Evolutionary conservation across 2,113 vertebrate genomes (phyloP), one percentile per base, ranked within the genome.

Genomic region (Pachyramphus minor): DNA sequence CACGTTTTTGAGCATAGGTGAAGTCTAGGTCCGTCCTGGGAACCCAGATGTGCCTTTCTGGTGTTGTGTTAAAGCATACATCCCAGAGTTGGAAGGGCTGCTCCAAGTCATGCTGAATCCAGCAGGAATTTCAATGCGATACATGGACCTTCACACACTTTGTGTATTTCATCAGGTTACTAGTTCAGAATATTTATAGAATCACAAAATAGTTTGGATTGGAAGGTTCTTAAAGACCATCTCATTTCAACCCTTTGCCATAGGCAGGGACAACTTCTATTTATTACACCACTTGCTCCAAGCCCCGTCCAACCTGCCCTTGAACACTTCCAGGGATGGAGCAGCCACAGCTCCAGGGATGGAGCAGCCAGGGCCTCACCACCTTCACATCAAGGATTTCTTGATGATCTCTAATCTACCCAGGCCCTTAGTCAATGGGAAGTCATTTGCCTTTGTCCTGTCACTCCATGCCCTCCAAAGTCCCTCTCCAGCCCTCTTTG

Each of bases 1-100:
- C 63, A 84, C 16, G 3, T 88, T 89, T 82, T 41, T 19, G 56
- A 91, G 79, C 0, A 0, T 4, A 90, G 83, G 85, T 94, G 85
- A 95, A 90, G 63, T 12, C 60, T 63, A 47, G 53, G 62, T 62
- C 64, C 0, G 0, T 35, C 53, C 79, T 53, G 85, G 79, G 73
- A 94, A 93, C 56, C 47, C 93, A 93, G 96, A 91, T 52, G 84
- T 89, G 90, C 45, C 42, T 83, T 77, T 45, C 45, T 20, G 28
- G 35, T 4, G 0, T 35, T n/a, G 10, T 1, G 27, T 31, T 44
- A 11, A 73, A 69, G 50, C n/a, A 5, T 37, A 62, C 63, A 39
- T 24, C 42, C 52, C 2, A 4, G 47, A 66, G 33, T 2, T 9
- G 13, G 74, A 77, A 73, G 72, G 41, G 52, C 33, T 81, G 31